These are phyloP conservation scores for Monochamus alternatus DNA, from an alignment of 2,888 invertebrate species.

Conservation along the genomic window DNA sequence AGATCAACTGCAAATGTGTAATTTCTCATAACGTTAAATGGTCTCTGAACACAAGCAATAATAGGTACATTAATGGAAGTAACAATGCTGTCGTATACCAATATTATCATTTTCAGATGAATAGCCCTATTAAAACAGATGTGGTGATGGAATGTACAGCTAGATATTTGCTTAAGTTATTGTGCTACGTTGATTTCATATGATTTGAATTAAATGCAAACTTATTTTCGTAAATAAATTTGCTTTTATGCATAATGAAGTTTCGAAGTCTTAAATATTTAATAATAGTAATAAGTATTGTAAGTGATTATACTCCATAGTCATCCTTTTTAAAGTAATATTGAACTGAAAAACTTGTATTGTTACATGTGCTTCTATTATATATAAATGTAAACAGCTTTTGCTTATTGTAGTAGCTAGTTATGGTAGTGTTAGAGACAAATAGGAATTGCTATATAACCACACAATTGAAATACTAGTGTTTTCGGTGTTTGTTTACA, in stretches of 20 bases:
- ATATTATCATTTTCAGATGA: neutral
- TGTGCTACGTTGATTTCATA: neutral
- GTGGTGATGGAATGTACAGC: neutral
- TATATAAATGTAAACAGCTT: slow-evolving; percentile 6
- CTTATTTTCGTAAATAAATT: neutral
- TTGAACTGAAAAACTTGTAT: neutral
- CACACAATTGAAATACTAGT: slow-evolving; percentile 39
- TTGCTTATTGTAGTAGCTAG: slow-evolving; percentile 12
- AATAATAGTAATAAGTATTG: too few relatives aligned
- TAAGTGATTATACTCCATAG: too few relatives aligned
- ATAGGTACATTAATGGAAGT: too few relatives aligned
- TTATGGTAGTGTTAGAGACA: slow-evolving; percentile 15
- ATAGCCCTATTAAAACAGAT: slow-evolving; percentile 21
- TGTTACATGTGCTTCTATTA: neutral
- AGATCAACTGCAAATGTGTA: too few relatives aligned
- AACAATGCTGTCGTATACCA: too few relatives aligned
- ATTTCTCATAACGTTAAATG: too few relatives aligned
- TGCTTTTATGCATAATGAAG: neutral
- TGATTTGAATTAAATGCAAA: neutral
- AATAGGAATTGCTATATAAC: slow-evolving; percentile 50
- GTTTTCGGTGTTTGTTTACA: slow-evolving; percentile 25
- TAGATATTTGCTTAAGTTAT: neutral
- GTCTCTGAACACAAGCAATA: too few relatives aligned
- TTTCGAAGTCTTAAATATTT: neutral
- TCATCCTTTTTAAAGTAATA: too few relatives aligned